Conservation (phyloP, 2,113 vertebrate genomes). For the Archilochus colubris region DNA sequence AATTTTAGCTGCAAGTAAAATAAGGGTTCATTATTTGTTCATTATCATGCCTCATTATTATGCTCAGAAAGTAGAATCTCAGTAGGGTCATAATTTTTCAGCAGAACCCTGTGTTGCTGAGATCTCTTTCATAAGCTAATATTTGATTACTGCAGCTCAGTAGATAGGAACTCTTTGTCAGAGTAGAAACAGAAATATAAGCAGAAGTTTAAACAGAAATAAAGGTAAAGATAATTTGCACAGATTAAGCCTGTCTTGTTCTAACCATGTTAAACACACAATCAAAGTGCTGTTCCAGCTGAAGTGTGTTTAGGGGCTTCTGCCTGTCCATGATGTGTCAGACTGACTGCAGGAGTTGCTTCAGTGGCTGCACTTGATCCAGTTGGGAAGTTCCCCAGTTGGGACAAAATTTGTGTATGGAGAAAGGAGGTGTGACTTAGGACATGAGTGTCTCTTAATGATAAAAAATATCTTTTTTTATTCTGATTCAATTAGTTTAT, state of each 20-base stretch:
- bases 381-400: background rate
- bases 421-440: background rate
- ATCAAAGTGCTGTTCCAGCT: background rate
- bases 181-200: background rate
- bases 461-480: background rate
- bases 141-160: background rate
- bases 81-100: background rate
- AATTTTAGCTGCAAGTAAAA: slow-evolving; percentile 14
- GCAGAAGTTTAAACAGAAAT: background rate
- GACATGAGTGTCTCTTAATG: rapidly evolving
- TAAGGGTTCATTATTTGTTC: background rate
- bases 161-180: background rate
- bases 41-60: background rate
- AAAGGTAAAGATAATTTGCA: background rate
- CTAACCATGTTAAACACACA: background rate
- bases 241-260: background rate
- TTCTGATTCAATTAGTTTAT: background rate
- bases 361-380: background rate
- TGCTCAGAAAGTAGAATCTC: background rate
- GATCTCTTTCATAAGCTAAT: background rate
- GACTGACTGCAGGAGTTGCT: background rate
- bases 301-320: rapidly evolving
- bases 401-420: background rate
- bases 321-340: background rate
- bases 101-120: background rate